Evolutionary conservation across 2,797 vertebrate genomes (phyloP), one percentile per base, ranked within the genome.

Genomic region (Hippopotamyrus pictus): DNA sequence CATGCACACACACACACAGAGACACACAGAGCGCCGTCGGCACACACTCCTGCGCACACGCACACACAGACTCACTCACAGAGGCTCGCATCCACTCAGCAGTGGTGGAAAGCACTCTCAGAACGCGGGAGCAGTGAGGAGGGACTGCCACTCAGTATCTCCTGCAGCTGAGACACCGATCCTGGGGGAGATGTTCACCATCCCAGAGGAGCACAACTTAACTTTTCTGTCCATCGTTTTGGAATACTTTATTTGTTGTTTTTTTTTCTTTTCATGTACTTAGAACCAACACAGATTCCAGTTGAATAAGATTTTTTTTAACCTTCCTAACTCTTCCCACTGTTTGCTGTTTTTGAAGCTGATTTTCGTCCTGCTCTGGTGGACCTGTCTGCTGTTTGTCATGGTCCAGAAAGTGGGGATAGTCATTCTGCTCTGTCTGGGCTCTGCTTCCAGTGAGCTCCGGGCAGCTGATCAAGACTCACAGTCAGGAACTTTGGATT

Each of bases 381-480:
- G 25, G 19, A 11, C 91, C 91, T 93, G 92, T 92, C 92, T 92
- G 91, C 92, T 93, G 91, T 93, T 73, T 94, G 91, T 93, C 76
- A 98, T 99, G 98, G 91, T 95, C 94, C 94, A 94, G 92, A 90
- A 93, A 89, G 90, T 95, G 65, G 93, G 94, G 90, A 91, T 97
- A 89, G 93, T 98, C 88, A 91, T 97, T 92, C 91, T 97, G 91
- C 92, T 96, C 12, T 94, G 95, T 89, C 97, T 95, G 93, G 94
- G 95, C 93, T 92, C 89, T 89, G 92, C 95, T 9, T 0, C 93
- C 90, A 94, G 96, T 46, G 94, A 96, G 91, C 92, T 89, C 86
- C 95, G 91, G 65, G 87, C 88, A 37, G 87, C 91, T n/a, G 89
- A 93, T 89, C 91, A 91, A 37, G 89, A 57, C 0, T 88, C 90